phyloP scores from a whole-genome alignment of 2,888 invertebrate genomes.

The Agrilus mali region DNA sequence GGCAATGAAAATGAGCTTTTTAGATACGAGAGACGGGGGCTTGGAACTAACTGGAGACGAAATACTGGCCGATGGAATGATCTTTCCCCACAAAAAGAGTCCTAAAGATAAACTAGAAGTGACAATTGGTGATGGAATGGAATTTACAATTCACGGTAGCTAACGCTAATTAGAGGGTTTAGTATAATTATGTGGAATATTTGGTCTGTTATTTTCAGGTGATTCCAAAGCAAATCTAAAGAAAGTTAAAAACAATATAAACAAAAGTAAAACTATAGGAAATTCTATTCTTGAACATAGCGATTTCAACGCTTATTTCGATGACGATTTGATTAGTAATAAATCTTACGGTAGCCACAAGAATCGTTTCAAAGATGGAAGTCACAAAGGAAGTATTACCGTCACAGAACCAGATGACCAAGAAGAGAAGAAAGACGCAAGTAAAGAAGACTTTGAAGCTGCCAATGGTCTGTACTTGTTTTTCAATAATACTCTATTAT shows the following conservation, averaged over 20 bases:
- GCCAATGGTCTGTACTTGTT: constrained; percentile 54
- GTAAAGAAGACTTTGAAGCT: constrained; percentile 80
- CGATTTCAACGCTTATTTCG: constrained; percentile 34
- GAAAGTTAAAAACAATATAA: constrained; percentile 66
- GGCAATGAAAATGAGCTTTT: constrained; percentile 12
- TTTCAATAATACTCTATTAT: too few relatives aligned
- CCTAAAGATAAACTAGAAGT: constrained; percentile 79
- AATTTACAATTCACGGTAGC: constrained; percentile 80
- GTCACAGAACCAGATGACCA: constrained; percentile 57
- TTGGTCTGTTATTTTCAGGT: constrained; percentile 36
- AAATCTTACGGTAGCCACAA: constrained; percentile 89
- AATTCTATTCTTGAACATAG: constrained; percentile 53
- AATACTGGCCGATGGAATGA: constrained; percentile 71
- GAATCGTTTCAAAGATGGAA: constrained; percentile 80
- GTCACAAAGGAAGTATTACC: constrained; percentile 81
- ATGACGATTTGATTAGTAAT: constrained; percentile 73
- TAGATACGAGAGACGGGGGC: constrained; percentile 43
- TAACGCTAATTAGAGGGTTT: background rate
- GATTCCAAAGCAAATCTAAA: constrained; percentile 72
- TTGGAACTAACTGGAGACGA: constrained; percentile 41
- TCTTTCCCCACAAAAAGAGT: constrained; percentile 78
- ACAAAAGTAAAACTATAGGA: constrained; percentile 62
- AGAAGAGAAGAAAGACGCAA: constrained; percentile 79
- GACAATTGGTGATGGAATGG: constrained; percentile 86
- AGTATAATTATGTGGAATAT: too few relatives aligned